These are phyloP conservation scores for Caenorhabditis sp. DNA, from an alignment of 2,888 invertebrate genomes.

Conservation along the genomic window DNA sequence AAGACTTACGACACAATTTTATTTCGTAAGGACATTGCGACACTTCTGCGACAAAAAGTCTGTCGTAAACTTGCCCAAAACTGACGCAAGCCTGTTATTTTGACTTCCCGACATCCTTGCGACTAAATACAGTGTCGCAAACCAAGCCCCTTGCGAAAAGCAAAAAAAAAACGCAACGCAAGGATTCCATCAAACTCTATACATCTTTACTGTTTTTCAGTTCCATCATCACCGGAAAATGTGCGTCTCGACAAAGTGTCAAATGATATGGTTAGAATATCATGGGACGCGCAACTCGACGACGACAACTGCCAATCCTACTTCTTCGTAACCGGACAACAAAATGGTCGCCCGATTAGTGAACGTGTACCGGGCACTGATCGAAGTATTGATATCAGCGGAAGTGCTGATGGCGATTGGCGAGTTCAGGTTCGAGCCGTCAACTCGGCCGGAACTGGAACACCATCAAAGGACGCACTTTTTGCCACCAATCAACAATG, in stretches of 20 bases:
- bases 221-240: slow-evolving; percentile 53
- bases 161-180: no score
- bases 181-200: no score
- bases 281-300: slow-evolving; percentile 57
- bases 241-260: slow-evolving; percentile 57
- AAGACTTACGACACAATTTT: no score
- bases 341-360: slow-evolving; percentile 52
- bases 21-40: no score
- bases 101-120: no score
- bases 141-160: no score
- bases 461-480: slow-evolving; percentile 57
- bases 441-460: slow-evolving; percentile 65
- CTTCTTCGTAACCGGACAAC: slow-evolving; percentile 65
- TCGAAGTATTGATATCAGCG: slow-evolving; percentile 51
- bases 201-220: slow-evolving; percentile 32
- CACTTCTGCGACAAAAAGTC: no score
- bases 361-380: slow-evolving; percentile 49
- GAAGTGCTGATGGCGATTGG: slow-evolving; percentile 48
- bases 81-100: no score
- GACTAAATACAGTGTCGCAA: no score
- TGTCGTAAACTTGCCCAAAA: no score
- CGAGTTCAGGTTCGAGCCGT: slow-evolving; percentile 55
- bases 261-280: slow-evolving; percentile 38
- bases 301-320: slow-evolving; percentile 59
- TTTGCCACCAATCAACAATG: slow-evolving; percentile 48